A percentile compares a stretch with the other conserved stretches of the same genome.
Evolutionary conservation across 1,140 invertebrate genomes (phyloP).

Genomic region (Scaptomyza hsui): DNA sequence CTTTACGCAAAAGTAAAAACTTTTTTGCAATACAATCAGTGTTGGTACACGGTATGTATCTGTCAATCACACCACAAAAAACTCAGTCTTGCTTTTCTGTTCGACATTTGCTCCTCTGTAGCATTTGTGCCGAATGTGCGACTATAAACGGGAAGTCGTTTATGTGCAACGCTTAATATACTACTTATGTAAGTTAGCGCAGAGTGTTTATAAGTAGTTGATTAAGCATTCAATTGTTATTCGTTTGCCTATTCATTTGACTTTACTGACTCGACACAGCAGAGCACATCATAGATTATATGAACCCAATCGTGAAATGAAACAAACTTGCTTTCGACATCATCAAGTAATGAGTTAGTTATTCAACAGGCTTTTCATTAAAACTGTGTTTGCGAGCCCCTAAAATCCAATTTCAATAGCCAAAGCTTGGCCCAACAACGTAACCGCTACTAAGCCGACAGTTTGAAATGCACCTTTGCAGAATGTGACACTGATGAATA

Average conservation of each 20-base stretch:
- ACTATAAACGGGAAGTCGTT: conserved; percentile 5
- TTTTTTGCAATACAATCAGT: no score
- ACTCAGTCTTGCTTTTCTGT: not conserved
- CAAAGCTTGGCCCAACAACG: no score
- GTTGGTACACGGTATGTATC: not conserved
- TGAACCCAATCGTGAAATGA: no score
- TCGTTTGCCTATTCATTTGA: not conserved
- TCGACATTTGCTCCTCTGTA: not conserved
- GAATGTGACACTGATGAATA: not conserved
- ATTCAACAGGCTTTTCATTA: not conserved
- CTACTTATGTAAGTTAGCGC: not conserved
- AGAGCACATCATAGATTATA: not conserved
- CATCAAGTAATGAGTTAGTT: not conserved
- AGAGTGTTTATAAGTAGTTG: not conserved
- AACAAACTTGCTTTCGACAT: no score
- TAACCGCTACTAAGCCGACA: not conserved
- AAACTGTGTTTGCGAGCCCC: no score
- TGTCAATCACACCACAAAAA: not conserved
- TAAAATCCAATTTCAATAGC: not conserved
- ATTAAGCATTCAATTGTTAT: not conserved
- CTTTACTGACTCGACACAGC: not conserved
- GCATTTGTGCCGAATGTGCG: not conserved
- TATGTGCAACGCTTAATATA: not conserved
- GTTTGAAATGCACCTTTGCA: not conserved
- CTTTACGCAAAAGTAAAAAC: no score